These are phyloP conservation scores for Polyommatus icarus DNA, from an alignment of 2,888 invertebrate species.

Conservation along the genomic window DNA sequence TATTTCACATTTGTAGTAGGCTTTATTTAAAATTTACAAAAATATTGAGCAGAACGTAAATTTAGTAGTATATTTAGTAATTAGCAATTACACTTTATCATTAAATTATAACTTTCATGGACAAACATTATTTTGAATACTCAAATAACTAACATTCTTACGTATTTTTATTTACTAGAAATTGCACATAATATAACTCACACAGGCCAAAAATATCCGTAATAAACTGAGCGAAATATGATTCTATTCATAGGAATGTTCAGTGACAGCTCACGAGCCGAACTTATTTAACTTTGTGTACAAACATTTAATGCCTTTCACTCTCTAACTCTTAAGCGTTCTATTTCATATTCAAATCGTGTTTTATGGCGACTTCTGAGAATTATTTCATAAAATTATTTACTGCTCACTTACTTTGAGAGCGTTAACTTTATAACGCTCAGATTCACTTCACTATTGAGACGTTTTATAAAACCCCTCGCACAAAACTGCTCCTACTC, in stretches of 20 bases:
- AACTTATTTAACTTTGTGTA: constrained; percentile 27
- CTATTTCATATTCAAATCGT: constrained; percentile 29
- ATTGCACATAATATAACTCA: neutral
- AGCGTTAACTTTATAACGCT: constrained; percentile 17
- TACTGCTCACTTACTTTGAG: constrained; percentile 1
- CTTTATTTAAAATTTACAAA: neutral
- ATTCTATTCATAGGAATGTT: constrained; percentile 3
- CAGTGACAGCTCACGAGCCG: constrained; percentile 11
- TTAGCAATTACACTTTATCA: too few relatives aligned
- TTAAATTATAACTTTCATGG: too few relatives aligned
- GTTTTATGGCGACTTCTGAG: constrained; percentile 4
- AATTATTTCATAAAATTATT: constrained; percentile 23
- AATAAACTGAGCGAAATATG: neutral
- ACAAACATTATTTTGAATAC: too few relatives aligned
- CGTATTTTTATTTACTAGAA: neutral
- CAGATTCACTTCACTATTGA: constrained; percentile 11
- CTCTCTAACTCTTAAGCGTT: constrained; percentile 30
- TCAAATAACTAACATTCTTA: too few relatives aligned
- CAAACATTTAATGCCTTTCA: constrained; percentile 30
- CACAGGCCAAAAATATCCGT: neutral
- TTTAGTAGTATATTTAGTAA: too few relatives aligned
- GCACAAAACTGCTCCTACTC: neutral
- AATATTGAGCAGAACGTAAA: too few relatives aligned
- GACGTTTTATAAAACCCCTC: constrained; percentile 2
- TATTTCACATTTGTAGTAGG: neutral